Evolutionary conservation across 2,888 invertebrate genomes (phyloP).

Genomic region (Tetheella fluctuosa): DNA sequence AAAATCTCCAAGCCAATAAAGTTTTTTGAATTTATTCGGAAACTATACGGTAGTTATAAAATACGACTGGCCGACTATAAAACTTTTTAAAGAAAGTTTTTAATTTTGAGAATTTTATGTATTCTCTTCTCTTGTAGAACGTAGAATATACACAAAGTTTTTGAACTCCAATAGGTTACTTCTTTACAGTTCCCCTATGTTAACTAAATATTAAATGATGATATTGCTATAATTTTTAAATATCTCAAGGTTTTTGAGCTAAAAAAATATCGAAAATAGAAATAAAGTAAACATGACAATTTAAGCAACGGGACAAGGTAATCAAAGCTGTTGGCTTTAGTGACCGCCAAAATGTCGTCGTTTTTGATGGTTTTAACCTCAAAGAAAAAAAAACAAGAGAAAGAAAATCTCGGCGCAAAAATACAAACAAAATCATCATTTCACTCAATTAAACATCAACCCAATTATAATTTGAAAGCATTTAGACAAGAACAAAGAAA

Average conservation of each 20-base stretch:
- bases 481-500: slow-evolving; percentile 27
- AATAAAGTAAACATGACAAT: not conserved
- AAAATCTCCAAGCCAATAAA: slow-evolving; percentile 4
- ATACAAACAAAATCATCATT: slow-evolving; percentile 5
- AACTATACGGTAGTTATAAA: not conserved
- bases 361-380: not conserved
- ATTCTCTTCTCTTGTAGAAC: not conserved
- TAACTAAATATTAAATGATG: too few relatives aligned
- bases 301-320: not conserved
- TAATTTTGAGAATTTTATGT: not conserved
- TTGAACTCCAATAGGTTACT: not conserved
- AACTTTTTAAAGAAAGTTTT: not conserved
- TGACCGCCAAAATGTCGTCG: not conserved
- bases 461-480: slow-evolving; percentile 27
- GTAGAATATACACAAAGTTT: not conserved
- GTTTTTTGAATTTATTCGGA: not conserved
- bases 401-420: not conserved
- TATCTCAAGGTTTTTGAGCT: not conserved
- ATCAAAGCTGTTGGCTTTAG: not conserved
- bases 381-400: not conserved
- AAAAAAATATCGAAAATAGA: not conserved
- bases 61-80: not conserved
- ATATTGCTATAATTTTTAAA: too few relatives aligned
- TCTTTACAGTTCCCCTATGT: too few relatives aligned
- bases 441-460: slow-evolving; percentile 15